Conservation (phyloP, 2,797 vertebrate species). For the Amniataba percoides region DNA sequence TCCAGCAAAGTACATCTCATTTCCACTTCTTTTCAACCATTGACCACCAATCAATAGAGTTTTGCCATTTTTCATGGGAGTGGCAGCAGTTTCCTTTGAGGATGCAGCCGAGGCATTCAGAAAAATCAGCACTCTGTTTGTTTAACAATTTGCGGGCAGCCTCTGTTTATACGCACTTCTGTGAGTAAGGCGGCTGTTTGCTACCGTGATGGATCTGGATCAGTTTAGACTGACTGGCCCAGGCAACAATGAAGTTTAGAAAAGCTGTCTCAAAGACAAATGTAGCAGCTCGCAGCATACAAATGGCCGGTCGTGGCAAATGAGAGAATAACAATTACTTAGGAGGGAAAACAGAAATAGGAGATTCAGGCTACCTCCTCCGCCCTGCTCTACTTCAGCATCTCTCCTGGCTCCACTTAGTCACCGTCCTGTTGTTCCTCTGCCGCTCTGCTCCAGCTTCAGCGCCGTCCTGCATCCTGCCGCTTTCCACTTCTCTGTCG, state of each 20-base stretch:
- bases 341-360: slow-evolving; percentile 26
- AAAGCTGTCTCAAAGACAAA: slow-evolving; percentile 56
- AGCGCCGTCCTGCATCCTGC: slow-evolving; percentile 50
- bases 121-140: slow-evolving; percentile 65
- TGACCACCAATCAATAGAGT: slow-evolving; percentile 61
- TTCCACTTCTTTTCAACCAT: slow-evolving; percentile 45
- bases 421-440: slow-evolving; percentile 44
- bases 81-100: slow-evolving; percentile 57
- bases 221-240: slow-evolving; percentile 47
- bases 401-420: slow-evolving; percentile 51
- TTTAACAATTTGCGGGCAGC: slow-evolving; percentile 64
- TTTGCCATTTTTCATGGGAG: slow-evolving; percentile 54
- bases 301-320: slow-evolving; percentile 37
- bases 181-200: slow-evolving; percentile 61
- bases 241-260: slow-evolving; percentile 54
- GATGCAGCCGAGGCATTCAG: slow-evolving; percentile 43
- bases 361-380: slow-evolving; percentile 27
- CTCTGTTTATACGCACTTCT: slow-evolving; percentile 59
- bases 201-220: slow-evolving; percentile 59
- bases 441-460: slow-evolving; percentile 45
- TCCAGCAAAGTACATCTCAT: slow-evolving; percentile 30
- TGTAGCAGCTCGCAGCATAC: slow-evolving; percentile 29
- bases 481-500: slow-evolving; percentile 57
- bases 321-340: slow-evolving; percentile 29
- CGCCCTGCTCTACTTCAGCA: slow-evolving; percentile 24